A percentile compares a stretch with the other conserved stretches of the same genome.
Evolutionary conservation across 2,888 invertebrate genomes (phyloP).

Genomic region (Hanleya hanleyi): DNA sequence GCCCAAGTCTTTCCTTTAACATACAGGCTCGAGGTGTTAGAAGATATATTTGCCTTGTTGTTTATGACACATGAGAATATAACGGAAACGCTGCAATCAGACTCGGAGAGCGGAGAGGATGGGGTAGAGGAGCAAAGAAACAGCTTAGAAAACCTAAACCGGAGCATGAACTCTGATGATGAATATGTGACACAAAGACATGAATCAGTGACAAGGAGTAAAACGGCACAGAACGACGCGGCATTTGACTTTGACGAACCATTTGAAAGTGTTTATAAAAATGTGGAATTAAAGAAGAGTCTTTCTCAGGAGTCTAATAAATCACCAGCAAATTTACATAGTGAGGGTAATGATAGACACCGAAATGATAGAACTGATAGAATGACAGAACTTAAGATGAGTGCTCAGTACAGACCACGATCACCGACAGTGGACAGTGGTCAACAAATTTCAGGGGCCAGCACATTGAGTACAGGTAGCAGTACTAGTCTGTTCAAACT

Average conservation of each 20-base stretch:
- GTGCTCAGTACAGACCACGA: background rate
- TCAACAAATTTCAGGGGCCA: background rate
- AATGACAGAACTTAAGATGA: too few species aligned
- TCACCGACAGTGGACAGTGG: background rate
- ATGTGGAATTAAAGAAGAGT: background rate
- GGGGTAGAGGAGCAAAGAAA: constrained; percentile 41
- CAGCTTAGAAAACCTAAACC: background rate
- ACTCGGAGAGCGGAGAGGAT: constrained; percentile 54
- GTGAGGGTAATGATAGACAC: background rate
- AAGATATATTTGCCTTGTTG: constrained; percentile 83
- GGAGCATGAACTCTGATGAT: background rate
- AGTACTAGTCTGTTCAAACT: constrained; percentile 32
- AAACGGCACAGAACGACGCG: background rate
- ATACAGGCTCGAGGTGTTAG: constrained; percentile 78
- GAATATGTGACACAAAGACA: background rate
- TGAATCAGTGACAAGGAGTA: background rate
- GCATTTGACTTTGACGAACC: constrained; percentile 19
- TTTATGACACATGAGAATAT: constrained; percentile 81
- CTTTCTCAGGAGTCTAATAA: background rate
- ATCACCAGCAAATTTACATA: background rate
- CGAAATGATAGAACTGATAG: too few species aligned
- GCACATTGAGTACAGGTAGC: constrained; percentile 10
- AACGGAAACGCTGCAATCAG: constrained; percentile 74
- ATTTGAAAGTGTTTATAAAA: constrained; percentile 8
- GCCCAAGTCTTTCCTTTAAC: constrained; percentile 62